A percentile compares a stretch with the other conserved stretches of the same genome.
Conservation (phyloP, 2,113 vertebrate species). For the Xenotilapia flavipinnis region DNA sequence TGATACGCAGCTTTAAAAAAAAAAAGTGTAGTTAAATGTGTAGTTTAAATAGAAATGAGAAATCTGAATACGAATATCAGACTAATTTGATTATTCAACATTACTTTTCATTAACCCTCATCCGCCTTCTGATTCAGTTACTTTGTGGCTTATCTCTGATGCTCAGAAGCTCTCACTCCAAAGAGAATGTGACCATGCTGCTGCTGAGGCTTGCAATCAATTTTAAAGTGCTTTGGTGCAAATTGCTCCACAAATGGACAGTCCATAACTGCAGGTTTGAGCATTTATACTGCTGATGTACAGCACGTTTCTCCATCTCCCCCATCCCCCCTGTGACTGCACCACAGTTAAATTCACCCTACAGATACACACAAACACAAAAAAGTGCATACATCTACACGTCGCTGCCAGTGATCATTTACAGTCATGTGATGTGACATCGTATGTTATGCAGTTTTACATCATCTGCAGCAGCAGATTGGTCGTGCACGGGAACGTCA, state of each 20-base stretch:
- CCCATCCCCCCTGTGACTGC: not conserved
- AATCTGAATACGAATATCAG: not conserved
- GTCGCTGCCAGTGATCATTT: not conserved
- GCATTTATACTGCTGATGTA: slow-evolving; percentile 25
- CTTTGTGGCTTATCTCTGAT: not conserved
- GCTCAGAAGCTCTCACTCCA: not conserved
- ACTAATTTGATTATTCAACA: not conserved
- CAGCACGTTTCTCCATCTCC: not conserved
- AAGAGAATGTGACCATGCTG: not conserved
- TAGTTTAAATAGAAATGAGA: not conserved
- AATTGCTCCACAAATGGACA: slow-evolving; percentile 13
- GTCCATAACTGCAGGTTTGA: slow-evolving; percentile 8
- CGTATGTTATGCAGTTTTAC: not conserved
- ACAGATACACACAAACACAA: not conserved
- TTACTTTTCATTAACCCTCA: not conserved
- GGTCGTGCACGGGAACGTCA: rapidly evolving
- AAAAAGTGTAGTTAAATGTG: not conserved
- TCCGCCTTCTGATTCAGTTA: not conserved
- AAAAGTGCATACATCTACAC: not conserved
- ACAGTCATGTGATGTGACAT: not conserved
- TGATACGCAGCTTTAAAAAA: not conserved
- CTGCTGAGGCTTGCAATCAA: slow-evolving; percentile 22
- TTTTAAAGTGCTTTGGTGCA: slow-evolving; percentile 41
- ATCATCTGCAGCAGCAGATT: not conserved
- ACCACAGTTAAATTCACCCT: not conserved